Percentiles rank a stretch among this genome's conserved stretches.
Evolutionary conservation across 2,113 vertebrate genomes (phyloP).

Genomic region (Ginglymostoma cirratum): DNA sequence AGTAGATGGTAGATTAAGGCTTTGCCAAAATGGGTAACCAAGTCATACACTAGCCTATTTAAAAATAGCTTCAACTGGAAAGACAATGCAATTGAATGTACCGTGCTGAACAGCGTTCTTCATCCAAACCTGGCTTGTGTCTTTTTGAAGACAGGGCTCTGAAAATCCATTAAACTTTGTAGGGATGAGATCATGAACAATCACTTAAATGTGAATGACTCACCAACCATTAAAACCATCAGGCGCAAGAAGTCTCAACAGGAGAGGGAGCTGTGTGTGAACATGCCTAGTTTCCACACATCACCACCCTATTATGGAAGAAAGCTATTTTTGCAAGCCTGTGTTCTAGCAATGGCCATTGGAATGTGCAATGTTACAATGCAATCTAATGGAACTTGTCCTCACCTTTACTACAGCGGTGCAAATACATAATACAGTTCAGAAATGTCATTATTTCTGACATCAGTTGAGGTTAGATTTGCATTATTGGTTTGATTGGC

Average conservation of each 20-base stretch:
- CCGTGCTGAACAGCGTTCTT: not conserved
- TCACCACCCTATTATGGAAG: not conserved
- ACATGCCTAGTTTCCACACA: no score
- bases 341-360: not conserved
- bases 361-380: not conserved
- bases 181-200: not conserved
- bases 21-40: not conserved
- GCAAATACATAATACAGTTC: not conserved
- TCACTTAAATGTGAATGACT: not conserved
- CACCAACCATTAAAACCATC: not conserved
- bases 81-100: not conserved
- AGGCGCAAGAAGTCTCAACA: no score
- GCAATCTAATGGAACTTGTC: not conserved
- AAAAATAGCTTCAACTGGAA: not conserved
- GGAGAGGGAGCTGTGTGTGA: not conserved
- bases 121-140: not conserved
- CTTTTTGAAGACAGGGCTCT: not conserved
- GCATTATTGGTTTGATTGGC: not conserved
- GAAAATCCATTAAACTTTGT: not conserved
- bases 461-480: not conserved
- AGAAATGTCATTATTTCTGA: not conserved
- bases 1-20: not conserved
- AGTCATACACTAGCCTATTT: not conserved
- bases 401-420: not conserved
- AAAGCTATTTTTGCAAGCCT: not conserved